Evolutionary conservation across 2,113 vertebrate genomes (phyloP), one percentile per base, ranked within the genome.

Genomic region (Spizaetus ornatus): DNA sequence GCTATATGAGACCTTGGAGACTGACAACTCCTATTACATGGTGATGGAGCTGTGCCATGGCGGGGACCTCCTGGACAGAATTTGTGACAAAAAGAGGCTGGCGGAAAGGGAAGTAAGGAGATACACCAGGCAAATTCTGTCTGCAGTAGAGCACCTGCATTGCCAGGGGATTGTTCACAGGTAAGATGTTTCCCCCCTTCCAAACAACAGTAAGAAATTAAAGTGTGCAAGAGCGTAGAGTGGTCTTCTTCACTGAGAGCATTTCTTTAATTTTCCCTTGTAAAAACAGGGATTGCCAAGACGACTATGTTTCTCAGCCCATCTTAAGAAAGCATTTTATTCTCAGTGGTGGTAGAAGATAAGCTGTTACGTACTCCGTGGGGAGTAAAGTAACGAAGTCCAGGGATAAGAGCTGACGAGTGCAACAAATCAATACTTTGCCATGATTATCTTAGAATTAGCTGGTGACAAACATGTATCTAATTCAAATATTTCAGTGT

Each of bases 1-100:
- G 82, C 96, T 99, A 59, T 97, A 94, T 29, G 95, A 99, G 98
- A 99, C 98, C 13, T 93, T 99, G 96, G 98, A 99, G 98, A 99
- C 98, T 0, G 97, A 98, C 97, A 99, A 98, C 97, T 98, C 98
- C 53, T 99, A 98, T 97, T 99, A 99, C 96, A 98, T 98, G 98
- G 98, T 98, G 81, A 98, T 99, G 98, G 98, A 99, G 95, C 98
- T 99, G 36, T 99, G 98, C 66, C 96, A 98, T 0, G 98, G 99
- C 0, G 97, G 98, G 50, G 98, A 99, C 95, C 98, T 99, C 94
- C 98, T 99, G 98, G 98, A 99, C 88, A 90, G 98, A 73, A 98
- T 99, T 76, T 99, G 98, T 90, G 98, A 98, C 29, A 98, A 97
- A 97, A 98, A 98, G 95, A 98, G 98, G 76, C 97, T 98, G 96